Percentiles rank a stretch among this genome's conserved stretches.
These are phyloP conservation scores for Poicephalus meyeri DNA, from an alignment of 2,113 vertebrate genomes.

Conservation along the genomic window DNA sequence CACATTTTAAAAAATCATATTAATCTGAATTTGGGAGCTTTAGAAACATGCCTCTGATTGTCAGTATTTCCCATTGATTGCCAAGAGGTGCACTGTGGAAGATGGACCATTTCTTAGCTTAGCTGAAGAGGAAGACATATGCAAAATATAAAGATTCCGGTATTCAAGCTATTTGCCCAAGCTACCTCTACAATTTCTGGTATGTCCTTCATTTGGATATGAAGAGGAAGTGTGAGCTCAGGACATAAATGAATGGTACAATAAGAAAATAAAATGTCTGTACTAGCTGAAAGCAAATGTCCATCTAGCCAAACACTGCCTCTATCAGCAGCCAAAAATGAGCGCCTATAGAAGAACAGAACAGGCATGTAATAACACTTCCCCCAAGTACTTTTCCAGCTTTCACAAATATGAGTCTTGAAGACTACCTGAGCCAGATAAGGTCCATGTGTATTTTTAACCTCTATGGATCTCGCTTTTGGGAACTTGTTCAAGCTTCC, in stretches of 20 bases:
- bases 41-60: constrained; percentile 3
- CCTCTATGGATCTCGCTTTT: not conserved
- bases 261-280: not conserved
- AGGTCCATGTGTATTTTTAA: not conserved
- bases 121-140: not conserved
- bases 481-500: not conserved
- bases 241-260: not conserved
- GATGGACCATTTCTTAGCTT: not conserved
- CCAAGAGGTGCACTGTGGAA: not conserved
- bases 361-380: not conserved
- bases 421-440: not conserved
- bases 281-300: not conserved
- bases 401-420: not conserved
- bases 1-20: not conserved
- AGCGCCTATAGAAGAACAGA: not conserved
- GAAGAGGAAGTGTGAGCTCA: not conserved
- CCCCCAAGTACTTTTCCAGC: not conserved
- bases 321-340: not conserved
- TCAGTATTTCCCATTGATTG: constrained; percentile 3
- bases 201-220: not conserved
- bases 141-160: not conserved
- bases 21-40: constrained; percentile 11
- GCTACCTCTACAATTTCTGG: not conserved
- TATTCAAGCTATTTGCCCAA: not conserved
- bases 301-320: not conserved